Conservation (phyloP, 2,113 vertebrate species). For the Colius striatus region DNA sequence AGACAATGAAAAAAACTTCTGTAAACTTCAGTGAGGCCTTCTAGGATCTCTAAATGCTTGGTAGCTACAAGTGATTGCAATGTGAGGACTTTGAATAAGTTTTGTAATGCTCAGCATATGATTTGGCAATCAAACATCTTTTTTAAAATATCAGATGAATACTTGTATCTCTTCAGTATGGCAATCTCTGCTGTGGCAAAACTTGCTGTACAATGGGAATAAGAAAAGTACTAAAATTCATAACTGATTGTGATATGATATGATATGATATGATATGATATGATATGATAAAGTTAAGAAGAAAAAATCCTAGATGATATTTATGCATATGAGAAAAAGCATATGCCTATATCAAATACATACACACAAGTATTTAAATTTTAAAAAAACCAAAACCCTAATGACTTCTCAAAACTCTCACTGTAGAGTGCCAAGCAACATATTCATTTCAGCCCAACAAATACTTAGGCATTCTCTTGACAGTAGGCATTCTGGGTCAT, state of each 20-base stretch:
- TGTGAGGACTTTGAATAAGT: neutral
- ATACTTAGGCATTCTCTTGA: neutral
- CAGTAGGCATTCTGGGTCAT: neutral
- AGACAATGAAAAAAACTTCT: neutral
- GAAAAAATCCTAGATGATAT: neutral
- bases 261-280: too few species aligned
- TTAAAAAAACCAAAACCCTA: neutral
- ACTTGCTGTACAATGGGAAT: neutral
- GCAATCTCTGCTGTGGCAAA: neutral
- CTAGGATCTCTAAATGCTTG: neutral
- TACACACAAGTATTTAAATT: fast-evolving
- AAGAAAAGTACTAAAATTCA: neutral
- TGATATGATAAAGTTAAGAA: neutral
- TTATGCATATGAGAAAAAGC: neutral
- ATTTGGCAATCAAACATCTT: neutral
- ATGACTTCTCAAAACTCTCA: neutral
- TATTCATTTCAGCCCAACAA: neutral
- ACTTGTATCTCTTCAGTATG: neutral
- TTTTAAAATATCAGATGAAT: neutral
- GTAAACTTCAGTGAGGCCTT: neutral
- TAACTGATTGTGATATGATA: neutral
- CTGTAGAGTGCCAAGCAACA: neutral
- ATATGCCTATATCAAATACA: neutral
- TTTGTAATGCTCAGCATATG: neutral
- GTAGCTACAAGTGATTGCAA: neutral